phyloP scores from a whole-genome alignment of 2,797 vertebrate genomes.

The Sebastes paucispinis region DNA sequence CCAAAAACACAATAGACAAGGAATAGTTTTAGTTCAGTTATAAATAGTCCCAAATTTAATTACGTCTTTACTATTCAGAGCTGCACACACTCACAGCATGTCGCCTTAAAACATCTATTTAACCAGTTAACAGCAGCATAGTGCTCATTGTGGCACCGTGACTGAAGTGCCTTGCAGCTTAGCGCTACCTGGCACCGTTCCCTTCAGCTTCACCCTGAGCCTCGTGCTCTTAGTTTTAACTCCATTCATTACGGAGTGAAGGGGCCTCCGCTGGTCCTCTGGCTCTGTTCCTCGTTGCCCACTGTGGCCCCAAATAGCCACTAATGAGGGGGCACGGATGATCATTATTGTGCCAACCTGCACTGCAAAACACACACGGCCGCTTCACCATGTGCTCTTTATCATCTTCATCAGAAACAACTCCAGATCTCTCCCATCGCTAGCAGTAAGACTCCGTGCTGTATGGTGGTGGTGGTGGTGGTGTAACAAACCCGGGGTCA shows the following conservation, averaged over 20 bases:
- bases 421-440: neutral
- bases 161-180: conserved; percentile 22
- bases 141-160: neutral
- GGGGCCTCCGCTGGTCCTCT: conserved; percentile 58
- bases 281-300: conserved; percentile 58
- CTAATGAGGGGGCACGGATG: conserved; percentile 68
- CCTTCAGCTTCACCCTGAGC: conserved; percentile 17
- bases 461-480: neutral
- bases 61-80: neutral
- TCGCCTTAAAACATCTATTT: neutral
- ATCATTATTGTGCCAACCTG: conserved; percentile 47
- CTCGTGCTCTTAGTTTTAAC: conserved; percentile 44
- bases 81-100: neutral
- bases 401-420: neutral
- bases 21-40: neutral
- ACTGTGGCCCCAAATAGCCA: conserved; percentile 46
- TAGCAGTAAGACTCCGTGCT: neutral
- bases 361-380: neutral
- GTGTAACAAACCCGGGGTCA: neutral
- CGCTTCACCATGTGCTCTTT: neutral
- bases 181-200: conserved; percentile 54
- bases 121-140: neutral
- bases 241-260: conserved; percentile 42
- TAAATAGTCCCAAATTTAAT: neutral
- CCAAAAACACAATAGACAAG: neutral